Evolutionary conservation across 2,888 invertebrate species (phyloP).

Genomic region (Tolmerus cingulatus): DNA sequence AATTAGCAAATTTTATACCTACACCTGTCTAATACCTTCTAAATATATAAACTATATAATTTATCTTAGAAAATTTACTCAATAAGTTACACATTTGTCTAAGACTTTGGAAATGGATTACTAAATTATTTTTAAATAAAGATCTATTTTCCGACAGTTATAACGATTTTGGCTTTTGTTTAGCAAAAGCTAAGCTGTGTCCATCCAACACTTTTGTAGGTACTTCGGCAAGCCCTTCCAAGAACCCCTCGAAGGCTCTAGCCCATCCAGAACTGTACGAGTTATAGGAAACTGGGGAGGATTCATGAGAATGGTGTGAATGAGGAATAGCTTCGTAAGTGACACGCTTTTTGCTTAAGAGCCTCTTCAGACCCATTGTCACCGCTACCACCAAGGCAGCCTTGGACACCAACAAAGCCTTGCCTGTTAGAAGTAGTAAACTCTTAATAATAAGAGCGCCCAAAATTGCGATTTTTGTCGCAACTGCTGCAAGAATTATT

Average conservation of each 20-base stretch:
- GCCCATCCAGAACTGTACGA: constrained; percentile 72
- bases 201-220: constrained; percentile 63
- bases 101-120: neutral
- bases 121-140: neutral
- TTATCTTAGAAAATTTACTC: neutral
- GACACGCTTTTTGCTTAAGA: constrained; percentile 75
- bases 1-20: neutral
- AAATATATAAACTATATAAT: neutral
- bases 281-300: constrained; percentile 56
- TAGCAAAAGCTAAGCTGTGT: constrained; percentile 71
- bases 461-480: constrained; percentile 81
- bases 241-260: constrained; percentile 62
- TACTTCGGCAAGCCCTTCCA: constrained; percentile 64
- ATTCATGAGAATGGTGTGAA: constrained; percentile 69
- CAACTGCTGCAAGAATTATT: constrained; percentile 74
- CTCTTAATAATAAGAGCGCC: constrained; percentile 84
- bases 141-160: neutral
- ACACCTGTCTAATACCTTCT: neutral
- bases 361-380: constrained; percentile 82
- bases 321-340: constrained; percentile 80
- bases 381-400: constrained; percentile 81
- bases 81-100: neutral
- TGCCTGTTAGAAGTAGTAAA: constrained; percentile 81
- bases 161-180: constrained; percentile 63
- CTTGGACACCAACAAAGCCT: constrained; percentile 85